Evolutionary conservation across 2,113 vertebrate species (phyloP), one percentile per base, ranked within the genome.

Genomic region (Rhabdornis inornatus): DNA sequence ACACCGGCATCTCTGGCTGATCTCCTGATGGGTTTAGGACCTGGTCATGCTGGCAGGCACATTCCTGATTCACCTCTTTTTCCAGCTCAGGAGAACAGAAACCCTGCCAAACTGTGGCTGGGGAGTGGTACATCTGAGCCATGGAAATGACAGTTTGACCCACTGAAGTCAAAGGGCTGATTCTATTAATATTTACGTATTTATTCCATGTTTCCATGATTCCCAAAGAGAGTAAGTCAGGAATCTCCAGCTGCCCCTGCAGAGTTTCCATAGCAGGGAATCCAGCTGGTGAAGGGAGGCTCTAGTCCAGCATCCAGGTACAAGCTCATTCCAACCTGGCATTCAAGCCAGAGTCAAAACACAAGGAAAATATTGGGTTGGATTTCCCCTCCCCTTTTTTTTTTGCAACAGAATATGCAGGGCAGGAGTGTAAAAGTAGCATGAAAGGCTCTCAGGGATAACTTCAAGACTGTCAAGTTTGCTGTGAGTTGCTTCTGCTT

Each of bases 331-430:
- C 22, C 53, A 42, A 5, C 21, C 30, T 20, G 33, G 53, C 53
- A 20, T 63, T 76, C 44, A 71, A 79, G 23, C 21, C 75, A 53
- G 71, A 56, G 40, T 4, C 72, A 44, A 47, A 69, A 80, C 30
- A 20, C 2, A 30, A 59, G 39, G 31, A 68, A 79, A 83, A 71
- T 4, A 24, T 1, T 35, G 30, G 11, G 14, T 11, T 66, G 63
- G 31, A 27, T 13, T 60, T 40, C 12, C 0, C 1, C 3, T 1
- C 11, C 11, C 2, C 2, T 64, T n/a, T 33, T 39, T 50, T 19
- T 17, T 37, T 76, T 45, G 7, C 83, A 68, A 23, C 7, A 60
- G n/a, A 84, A 66, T 24, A 7, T 55, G 13, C 33, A 63, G 35
- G 23, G 7, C 0, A 2, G 55, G 28, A 83, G 50, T 21, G 22